A percentile compares a stretch with the other conserved stretches of the same genome.
These are phyloP conservation scores for Ecliptopera silaceata DNA, from an alignment of 2,888 invertebrate genomes.

Conservation along the genomic window DNA sequence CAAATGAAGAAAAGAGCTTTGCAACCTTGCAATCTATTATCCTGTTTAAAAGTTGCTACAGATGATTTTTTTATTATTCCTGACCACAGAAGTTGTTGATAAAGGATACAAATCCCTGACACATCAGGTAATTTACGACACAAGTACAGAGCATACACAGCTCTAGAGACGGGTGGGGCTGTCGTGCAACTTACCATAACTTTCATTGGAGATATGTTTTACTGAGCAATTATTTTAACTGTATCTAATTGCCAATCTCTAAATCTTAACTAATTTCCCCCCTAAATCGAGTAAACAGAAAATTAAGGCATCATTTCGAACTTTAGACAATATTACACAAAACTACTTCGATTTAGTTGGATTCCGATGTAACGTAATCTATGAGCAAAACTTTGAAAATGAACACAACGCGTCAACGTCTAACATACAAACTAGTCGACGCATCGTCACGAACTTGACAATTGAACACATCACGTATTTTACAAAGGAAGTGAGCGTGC, in stretches of 20 bases:
- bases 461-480: too few relatives aligned
- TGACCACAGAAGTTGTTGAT: neutral
- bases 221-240: slow-evolving; percentile 3
- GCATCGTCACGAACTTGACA: neutral
- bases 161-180: neutral
- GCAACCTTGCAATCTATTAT: neutral
- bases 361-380: neutral
- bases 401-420: neutral
- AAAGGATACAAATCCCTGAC: slow-evolving; percentile 4
- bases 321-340: neutral
- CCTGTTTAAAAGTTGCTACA: neutral
- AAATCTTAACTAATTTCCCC: neutral
- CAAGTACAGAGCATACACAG: slow-evolving; percentile 8
- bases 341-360: neutral
- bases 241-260: neutral
- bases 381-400: neutral
- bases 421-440: too few relatives aligned
- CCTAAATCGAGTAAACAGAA: neutral
- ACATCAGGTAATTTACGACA: slow-evolving; percentile 8
- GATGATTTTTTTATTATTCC: too few relatives aligned
- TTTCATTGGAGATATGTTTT: slow-evolving; percentile 14
- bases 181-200: slow-evolving; percentile 14
- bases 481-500: too few relatives aligned
- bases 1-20: neutral
- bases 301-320: neutral